Evolutionary conservation across 2,888 invertebrate genomes (phyloP), one percentile per base, ranked within the genome.

Genomic region (Tachystola acroxantha): DNA sequence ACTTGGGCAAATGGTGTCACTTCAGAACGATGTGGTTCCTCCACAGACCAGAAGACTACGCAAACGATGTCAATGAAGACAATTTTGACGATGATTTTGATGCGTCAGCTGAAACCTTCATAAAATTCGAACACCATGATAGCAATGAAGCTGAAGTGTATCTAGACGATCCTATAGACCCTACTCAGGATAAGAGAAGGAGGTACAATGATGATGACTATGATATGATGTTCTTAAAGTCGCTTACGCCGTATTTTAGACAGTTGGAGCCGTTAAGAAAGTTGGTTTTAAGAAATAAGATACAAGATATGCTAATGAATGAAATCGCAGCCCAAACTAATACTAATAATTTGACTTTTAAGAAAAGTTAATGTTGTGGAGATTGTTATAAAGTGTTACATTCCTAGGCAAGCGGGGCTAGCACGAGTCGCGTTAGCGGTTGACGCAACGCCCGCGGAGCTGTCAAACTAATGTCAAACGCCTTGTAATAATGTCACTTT

Each of bases 141-240:
- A 13, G 50, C 36, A 20, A 50, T 49, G 55, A 61, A 1, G 11
- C 7, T 5, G 16, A n/a, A 16, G 16, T 24, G 2, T n/a, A 20
- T 1, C 16, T 10, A 2, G 13, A 24, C 7, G 32, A 32, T 13
- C 13, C 33, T 14, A 20, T 25, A 3, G 50, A 37, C 26, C 48
- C 48, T 31, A 33, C 58, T 1, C 51, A 58, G 1, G 48, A 50
- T 0, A 62, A 61, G 25, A 41, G 42, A 16, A 29, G 34, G 6
- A 46, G 46, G 0, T 37, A 47, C 0, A 16, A 37, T 0, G 57
- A 62, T 0, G 64, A 63, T 0, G 73, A 74, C 14, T 71, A 57
- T 12, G 76, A 77, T 10, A 20, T 67, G 22, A 69, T 77, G 69
- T 78, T 70, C 34, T 35, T 78, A 1, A 68, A 68, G 31, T 76